phyloP scores from a whole-genome alignment of 2,888 invertebrate genomes.

The Pandemis corylana region DNA sequence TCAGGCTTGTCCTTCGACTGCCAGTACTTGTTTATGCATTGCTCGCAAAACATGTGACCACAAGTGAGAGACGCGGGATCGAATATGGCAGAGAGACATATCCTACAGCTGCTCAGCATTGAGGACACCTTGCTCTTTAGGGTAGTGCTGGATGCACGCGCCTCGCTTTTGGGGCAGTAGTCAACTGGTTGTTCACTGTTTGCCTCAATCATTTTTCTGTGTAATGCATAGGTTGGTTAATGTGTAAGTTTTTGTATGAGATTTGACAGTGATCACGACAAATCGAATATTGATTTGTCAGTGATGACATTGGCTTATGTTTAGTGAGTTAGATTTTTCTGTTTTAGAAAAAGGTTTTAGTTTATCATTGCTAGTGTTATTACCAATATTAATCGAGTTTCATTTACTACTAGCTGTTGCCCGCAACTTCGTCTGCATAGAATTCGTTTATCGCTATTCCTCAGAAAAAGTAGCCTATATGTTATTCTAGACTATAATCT shows the following conservation, averaged over 20 bases:
- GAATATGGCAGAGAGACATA: conserved; percentile 63
- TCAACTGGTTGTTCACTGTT: conserved; percentile 8
- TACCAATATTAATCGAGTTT: too few relatives aligned
- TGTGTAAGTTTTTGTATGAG: neutral
- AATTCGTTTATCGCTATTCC: too few relatives aligned
- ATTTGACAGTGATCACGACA: conserved; percentile 2
- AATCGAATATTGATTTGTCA: neutral
- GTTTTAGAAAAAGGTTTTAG: conserved; percentile 4
- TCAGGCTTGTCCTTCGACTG: conserved; percentile 57
- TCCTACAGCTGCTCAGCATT: conserved; percentile 60
- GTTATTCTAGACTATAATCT: too few relatives aligned
- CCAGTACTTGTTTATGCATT: conserved; percentile 64
- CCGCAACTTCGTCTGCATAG: too few relatives aligned
- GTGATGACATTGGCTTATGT: neutral
- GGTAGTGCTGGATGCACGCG: conserved; percentile 42
- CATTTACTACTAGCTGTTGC: too few relatives aligned
- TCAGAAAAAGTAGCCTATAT: too few relatives aligned
- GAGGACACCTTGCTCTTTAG: conserved; percentile 49
- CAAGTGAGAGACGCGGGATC: conserved; percentile 63
- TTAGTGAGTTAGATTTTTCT: neutral
- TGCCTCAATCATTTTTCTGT: conserved; percentile 21
- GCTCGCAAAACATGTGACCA: conserved; percentile 70
- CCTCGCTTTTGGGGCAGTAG: neutral
- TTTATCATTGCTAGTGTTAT: neutral
- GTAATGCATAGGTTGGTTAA: neutral